Percentiles rank a stretch among this genome's conserved stretches.
phyloP scores from a whole-genome alignment of 2,797 vertebrate species.

The Megalops cyprinoides region DNA sequence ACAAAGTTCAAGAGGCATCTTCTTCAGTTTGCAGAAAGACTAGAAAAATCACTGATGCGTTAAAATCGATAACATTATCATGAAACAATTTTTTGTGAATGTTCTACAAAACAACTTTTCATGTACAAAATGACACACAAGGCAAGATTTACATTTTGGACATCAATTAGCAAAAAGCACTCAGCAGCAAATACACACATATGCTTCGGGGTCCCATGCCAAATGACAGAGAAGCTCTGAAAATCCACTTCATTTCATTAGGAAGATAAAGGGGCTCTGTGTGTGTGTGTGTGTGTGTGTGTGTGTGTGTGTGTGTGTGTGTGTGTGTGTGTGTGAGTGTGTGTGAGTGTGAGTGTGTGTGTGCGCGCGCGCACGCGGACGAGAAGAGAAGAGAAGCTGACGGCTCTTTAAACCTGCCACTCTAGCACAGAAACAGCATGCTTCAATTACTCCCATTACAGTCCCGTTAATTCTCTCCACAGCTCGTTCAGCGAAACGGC shows the following conservation, averaged over 20 bases:
- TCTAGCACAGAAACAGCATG: constrained; percentile 63
- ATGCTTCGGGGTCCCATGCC: neutral
- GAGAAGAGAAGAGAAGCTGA: too few species aligned
- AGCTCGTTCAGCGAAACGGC: constrained; percentile 68
- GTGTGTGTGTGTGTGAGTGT: neutral
- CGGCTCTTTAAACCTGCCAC: constrained; percentile 61
- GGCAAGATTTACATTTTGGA: too few species aligned
- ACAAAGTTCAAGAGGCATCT: too few species aligned
- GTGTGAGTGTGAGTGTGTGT: neutral
- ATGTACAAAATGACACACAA: too few species aligned
- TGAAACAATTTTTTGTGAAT: too few species aligned
- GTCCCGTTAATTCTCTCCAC: constrained; percentile 57
- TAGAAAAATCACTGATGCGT: too few species aligned
- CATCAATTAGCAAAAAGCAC: too few species aligned
- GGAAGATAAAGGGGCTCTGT: too few species aligned
- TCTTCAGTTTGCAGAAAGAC: too few species aligned
- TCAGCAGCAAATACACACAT: too few species aligned
- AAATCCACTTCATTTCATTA: neutral
- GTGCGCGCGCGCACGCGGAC: constrained; percentile 27
- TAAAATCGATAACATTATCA: too few species aligned
- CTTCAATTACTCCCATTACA: constrained; percentile 72
- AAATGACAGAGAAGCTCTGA: neutral
- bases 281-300: neutral
- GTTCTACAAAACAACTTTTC: too few species aligned
- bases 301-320: neutral